These are phyloP conservation scores for Chrysaora quinquecirrha DNA, from an alignment of 30 jellyfish, hydroid and myxozoan species.

Conservation along the genomic window DNA sequence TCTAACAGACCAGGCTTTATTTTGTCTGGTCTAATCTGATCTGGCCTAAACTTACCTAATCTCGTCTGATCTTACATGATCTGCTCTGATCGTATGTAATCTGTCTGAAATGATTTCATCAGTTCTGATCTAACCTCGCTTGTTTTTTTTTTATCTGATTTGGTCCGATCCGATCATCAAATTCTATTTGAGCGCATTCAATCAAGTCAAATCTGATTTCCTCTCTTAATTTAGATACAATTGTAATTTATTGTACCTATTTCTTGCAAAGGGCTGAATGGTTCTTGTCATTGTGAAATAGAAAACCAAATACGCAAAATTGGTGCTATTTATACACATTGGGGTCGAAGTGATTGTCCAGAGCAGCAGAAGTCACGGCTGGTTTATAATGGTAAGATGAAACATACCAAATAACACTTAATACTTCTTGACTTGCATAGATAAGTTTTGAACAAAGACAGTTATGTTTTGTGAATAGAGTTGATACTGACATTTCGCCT, in stretches of 20 bases:
- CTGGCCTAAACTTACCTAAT: too few relatives aligned
- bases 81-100: too few relatives aligned
- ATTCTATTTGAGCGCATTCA: too few relatives aligned
- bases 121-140: too few relatives aligned
- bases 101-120: too few relatives aligned
- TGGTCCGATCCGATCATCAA: too few relatives aligned
- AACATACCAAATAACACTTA: too few relatives aligned
- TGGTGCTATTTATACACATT: conserved; percentile 70
- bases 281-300: conserved; percentile 73
- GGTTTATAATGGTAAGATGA: conserved; percentile 57
- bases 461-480: not conserved
- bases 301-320: conserved; percentile 27
- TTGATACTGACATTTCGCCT: not conserved
- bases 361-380: conserved; percentile 29
- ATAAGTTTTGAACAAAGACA: not conserved
- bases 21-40: too few relatives aligned
- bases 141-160: too few relatives aligned
- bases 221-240: not conserved
- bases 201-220: not conserved
- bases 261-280: conserved; percentile 61
- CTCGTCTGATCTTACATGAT: too few relatives aligned
- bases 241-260: not conserved
- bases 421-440: not conserved
- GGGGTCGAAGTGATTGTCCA: conserved; percentile 95
- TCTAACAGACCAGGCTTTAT: too few relatives aligned